phyloP scores from a whole-genome alignment of 2,888 invertebrate genomes.

The Hermodice carunculata region DNA sequence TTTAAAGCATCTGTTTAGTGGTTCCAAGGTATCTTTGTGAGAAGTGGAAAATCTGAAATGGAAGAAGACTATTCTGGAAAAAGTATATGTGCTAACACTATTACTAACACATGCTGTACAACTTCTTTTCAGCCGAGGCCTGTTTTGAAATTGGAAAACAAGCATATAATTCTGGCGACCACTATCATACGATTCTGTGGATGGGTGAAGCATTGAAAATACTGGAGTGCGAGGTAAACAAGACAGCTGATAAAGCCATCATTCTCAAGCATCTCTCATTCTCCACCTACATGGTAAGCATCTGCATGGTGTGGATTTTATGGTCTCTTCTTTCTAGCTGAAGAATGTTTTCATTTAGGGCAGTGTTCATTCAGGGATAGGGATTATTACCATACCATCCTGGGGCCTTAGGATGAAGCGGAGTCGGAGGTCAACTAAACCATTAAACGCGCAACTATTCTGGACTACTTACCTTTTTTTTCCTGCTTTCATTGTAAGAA shows the following conservation, averaged over 20 bases:
- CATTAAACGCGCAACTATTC: constrained; percentile 1
- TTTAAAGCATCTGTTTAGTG: no score
- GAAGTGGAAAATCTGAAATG: no score
- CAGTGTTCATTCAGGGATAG: constrained; percentile 91
- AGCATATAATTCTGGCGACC: constrained; percentile 92
- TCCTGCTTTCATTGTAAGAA: no score
- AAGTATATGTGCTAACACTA: no score
- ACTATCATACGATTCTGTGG: constrained; percentile 93
- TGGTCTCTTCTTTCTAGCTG: no score
- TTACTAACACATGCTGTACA: no score
- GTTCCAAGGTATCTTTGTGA: no score
- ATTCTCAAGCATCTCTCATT: constrained; percentile 96
- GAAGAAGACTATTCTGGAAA: no score
- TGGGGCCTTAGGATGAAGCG: constrained; percentile 90
- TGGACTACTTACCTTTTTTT: constrained; percentile 36
- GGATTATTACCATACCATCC: constrained; percentile 91
- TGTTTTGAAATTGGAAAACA: constrained; percentile 96
- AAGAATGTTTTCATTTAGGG: constrained; percentile 97
- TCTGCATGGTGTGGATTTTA: no score
- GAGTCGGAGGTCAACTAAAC: constrained; percentile 67
- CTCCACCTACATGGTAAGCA: constrained; percentile 79
- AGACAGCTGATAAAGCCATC: not conserved
- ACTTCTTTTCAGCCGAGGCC: constrained; percentile 82
- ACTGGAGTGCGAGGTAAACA: constrained; percentile 65
- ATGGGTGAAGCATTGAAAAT: constrained; percentile 88